Evolutionary conservation across 1,140 invertebrate species (phyloP), one percentile per base, ranked within the genome.

Genomic region (Drosophila arizonae): DNA sequence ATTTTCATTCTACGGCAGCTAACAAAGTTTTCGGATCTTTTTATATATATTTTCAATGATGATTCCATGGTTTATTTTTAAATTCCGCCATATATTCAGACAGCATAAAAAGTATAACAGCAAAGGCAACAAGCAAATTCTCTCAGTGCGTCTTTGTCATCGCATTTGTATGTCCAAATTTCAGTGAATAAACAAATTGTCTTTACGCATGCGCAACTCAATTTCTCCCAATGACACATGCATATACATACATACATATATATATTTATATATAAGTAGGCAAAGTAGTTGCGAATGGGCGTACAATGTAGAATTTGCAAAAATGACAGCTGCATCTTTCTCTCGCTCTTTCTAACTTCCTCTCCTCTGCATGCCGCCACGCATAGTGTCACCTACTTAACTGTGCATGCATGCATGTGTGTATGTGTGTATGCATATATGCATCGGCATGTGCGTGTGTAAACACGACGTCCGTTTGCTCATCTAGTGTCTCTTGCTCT

Each of bases 41-140:
- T 46, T 24, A 50, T 41, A 67, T 48, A 54, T n/a, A 45, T 63
- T 69, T 71, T 61, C 46, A 52, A 54, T 55, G 72, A 90, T 90
- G 89, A 90, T 90, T 91, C 90, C 85, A 90, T 90, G 80, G 77
- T 86, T 90, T 90, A 90, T 90, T 90, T 90, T 72, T 90, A 90
- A 90, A 72, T 77, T 86, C n/a, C 52, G 66, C 84, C 60, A 77
- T 68, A 63, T 60, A 26, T 69, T 68, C 72, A 24, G 43, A 63
- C 61, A 84, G 61, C 70, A 72, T 55, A 48, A 67, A 46, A 65
- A 58, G 17, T 17, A 39, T 11, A 52, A 43, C 13, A 65, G 45
- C 54, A 66, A 57, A 13, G 41, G 17, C 55, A 54, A 52, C 50
- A 70, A 57, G 36, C 36, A 55, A 58, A 61, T 55, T 60, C 52